Evolutionary conservation across 2,113 vertebrate genomes (phyloP).

Genomic region (Clupea harengus): DNA sequence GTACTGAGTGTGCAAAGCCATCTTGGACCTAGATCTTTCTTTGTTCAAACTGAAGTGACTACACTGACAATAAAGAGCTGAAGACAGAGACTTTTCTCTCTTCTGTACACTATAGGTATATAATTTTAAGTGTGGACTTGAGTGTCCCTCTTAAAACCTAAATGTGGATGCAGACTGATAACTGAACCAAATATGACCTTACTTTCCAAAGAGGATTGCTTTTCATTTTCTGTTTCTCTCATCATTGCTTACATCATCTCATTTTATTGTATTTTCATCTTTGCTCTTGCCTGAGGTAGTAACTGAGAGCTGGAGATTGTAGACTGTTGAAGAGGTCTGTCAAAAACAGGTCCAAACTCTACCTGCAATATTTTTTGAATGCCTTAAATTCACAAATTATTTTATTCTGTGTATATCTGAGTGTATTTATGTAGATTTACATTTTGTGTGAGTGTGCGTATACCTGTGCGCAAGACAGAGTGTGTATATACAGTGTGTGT

Average conservation of each 20-base stretch:
- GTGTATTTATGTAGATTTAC: conserved; percentile 15
- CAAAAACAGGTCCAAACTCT: conserved; percentile 89
- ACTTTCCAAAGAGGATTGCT: conserved; percentile 95
- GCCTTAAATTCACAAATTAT: conserved; percentile 86
- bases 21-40: conserved; percentile 26
- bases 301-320: conserved; percentile 69
- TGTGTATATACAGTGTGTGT: conserved; percentile 20
- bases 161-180: conserved; percentile 65
- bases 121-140: conserved; percentile 46
- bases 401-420: conserved; percentile 47
- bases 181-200: conserved; percentile 80
- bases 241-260: conserved; percentile 41
- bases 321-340: conserved; percentile 88
- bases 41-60: neutral
- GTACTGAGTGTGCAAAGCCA: conserved; percentile 19
- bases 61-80: conserved; percentile 17
- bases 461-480: neutral
- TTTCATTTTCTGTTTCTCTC: conserved; percentile 55
- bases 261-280: conserved; percentile 49
- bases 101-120: conserved; percentile 30
- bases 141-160: conserved; percentile 59
- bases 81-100: conserved; percentile 10
- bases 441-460: conserved; percentile 2
- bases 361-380: conserved; percentile 96
- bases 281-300: conserved; percentile 50